Percentiles rank a stretch among this genome's conserved stretches.
Evolutionary conservation across 2,113 vertebrate species (phyloP).

Genomic region (Nothoprocta pentlandii): DNA sequence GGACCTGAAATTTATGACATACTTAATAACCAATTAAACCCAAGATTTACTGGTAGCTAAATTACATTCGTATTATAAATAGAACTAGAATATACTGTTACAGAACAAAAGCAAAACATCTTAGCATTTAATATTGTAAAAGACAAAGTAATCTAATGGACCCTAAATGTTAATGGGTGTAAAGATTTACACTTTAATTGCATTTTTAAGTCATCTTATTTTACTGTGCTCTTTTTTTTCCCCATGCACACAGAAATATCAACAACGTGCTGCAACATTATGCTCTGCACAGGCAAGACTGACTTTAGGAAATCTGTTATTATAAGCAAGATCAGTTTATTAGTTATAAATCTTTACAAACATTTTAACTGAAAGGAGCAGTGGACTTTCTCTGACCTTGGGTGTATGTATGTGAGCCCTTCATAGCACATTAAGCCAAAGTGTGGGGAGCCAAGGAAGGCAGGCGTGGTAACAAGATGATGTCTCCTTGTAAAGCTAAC

Average conservation of each 20-base stretch:
- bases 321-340: slow-evolving; percentile 72
- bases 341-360: slow-evolving; percentile 76
- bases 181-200: slow-evolving; percentile 80
- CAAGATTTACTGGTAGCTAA: slow-evolving; percentile 72
- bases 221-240: slow-evolving; percentile 50
- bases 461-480: slow-evolving; percentile 25
- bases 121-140: slow-evolving; percentile 71
- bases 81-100: slow-evolving; percentile 60
- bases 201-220: slow-evolving; percentile 67
- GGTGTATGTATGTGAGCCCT: slow-evolving; percentile 31
- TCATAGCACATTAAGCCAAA: slow-evolving; percentile 46
- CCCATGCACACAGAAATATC: slow-evolving; percentile 68
- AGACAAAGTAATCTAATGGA: slow-evolving; percentile 77
- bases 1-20: slow-evolving; percentile 42
- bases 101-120: slow-evolving; percentile 65
- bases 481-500: slow-evolving; percentile 37
- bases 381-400: slow-evolving; percentile 76
- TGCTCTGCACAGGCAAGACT: slow-evolving; percentile 50
- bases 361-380: slow-evolving; percentile 78
- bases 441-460: neutral
- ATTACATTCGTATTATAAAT: slow-evolving; percentile 71
- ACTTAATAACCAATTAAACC: slow-evolving; percentile 79
- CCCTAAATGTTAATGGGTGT: slow-evolving; percentile 74
- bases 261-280: slow-evolving; percentile 53
- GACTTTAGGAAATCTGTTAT: slow-evolving; percentile 71